Conservation (phyloP, 2,888 invertebrate species). For the Chrysotoxum bicinctum region DNA sequence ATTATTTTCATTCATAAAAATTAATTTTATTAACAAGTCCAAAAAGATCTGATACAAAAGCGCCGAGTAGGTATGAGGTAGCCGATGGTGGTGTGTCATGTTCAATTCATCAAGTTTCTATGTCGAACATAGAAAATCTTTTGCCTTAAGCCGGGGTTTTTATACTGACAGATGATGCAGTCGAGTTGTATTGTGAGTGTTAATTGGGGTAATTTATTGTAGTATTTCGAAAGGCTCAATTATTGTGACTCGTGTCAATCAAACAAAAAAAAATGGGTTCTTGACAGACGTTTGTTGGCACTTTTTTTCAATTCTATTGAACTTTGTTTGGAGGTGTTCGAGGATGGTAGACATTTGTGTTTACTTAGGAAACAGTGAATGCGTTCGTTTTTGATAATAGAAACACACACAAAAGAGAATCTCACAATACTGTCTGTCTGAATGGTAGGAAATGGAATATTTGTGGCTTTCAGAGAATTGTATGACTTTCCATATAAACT, state of each 20-base stretch:
- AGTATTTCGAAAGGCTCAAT: slow-evolving; percentile 1
- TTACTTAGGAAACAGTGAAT: neutral
- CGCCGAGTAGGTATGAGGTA: neutral
- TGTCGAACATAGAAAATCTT: slow-evolving; percentile 29
- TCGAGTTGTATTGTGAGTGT: neutral
- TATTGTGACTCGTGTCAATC: neutral
- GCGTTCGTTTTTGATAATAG: neutral
- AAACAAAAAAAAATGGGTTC: neutral
- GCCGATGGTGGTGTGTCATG: slow-evolving; percentile 26
- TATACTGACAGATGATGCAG: slow-evolving; percentile 32
- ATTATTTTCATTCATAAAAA: slow-evolving; percentile 67
- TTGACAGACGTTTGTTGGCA: neutral
- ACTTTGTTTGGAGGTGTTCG: neutral
- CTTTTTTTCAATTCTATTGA: neutral
- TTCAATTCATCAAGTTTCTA: slow-evolving; percentile 8
- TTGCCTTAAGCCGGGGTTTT: slow-evolving; percentile 5
- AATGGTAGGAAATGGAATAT: no score
- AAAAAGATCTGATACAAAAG: neutral
- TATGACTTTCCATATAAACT: no score
- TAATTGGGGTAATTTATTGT: slow-evolving; percentile 3
- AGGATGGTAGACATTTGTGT: neutral
- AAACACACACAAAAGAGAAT: no score
- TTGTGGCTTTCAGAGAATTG: no score
- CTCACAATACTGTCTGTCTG: no score
- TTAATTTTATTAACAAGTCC: slow-evolving; percentile 41